Evolutionary conservation across 2,113 vertebrate species (phyloP).

Genomic region (Mirza zaza): DNA sequence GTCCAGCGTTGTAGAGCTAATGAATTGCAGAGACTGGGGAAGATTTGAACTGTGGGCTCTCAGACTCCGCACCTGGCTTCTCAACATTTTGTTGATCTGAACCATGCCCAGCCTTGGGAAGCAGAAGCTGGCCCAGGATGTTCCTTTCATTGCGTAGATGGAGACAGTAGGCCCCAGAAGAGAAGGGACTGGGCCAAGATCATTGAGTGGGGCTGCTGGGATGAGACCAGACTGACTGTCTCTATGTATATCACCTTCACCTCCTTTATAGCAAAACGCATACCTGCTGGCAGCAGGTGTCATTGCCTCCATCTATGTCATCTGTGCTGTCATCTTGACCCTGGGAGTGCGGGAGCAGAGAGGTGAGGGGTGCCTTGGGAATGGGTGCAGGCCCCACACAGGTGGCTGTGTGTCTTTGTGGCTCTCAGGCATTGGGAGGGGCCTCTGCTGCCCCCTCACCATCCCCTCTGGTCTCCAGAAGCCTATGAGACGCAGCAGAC

Average conservation of each 20-base stretch:
- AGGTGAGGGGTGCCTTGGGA: conserved; percentile 82
- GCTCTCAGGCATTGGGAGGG: not conserved
- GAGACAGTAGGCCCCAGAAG: conserved; percentile 1
- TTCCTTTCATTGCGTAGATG: not conserved
- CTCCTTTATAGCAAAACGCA: conserved; percentile 85
- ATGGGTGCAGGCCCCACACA: not conserved
- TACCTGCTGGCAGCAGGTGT: conserved; percentile 93
- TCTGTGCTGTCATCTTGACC: conserved; percentile 89
- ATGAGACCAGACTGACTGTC: conserved; percentile 4
- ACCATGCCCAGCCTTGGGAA: conserved; percentile 6
- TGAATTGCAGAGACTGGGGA: not conserved
- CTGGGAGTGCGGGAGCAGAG: conserved; percentile 90
- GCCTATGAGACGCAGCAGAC: conserved; percentile 77
- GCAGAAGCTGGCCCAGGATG: not conserved
- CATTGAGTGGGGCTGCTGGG: not conserved
- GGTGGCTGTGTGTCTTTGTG: not conserved
- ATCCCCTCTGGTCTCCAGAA: conserved; percentile 81
- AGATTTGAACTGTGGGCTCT: not conserved
- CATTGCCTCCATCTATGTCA: conserved; percentile 91
- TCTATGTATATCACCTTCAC: not conserved
- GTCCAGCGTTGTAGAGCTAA: not conserved
- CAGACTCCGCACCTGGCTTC: not conserved
- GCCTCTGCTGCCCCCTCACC: not conserved
- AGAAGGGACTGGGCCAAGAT: not conserved
- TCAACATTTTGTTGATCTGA: not conserved